phyloP scores from a whole-genome alignment of 2,888 invertebrate genomes.

The Miltochrista miniata region DNA sequence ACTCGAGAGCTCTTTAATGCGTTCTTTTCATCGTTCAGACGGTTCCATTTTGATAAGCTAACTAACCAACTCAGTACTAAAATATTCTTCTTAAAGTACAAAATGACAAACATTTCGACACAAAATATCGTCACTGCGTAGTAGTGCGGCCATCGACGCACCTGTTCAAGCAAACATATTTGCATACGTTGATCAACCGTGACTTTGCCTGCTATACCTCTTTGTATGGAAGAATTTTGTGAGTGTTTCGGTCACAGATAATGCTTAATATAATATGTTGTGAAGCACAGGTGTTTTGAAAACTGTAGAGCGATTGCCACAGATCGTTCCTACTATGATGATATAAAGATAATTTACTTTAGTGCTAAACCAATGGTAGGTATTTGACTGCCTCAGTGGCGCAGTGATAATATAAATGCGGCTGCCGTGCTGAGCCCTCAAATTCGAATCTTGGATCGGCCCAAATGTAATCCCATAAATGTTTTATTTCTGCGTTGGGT shows the following conservation, averaged over 20 bases:
- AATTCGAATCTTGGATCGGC: too few relatives aligned
- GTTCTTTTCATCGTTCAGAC: too few relatives aligned
- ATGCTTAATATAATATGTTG: background rate
- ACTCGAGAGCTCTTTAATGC: too few relatives aligned
- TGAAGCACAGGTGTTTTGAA: constrained; percentile 7
- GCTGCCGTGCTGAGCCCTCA: too few relatives aligned
- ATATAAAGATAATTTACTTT: background rate
- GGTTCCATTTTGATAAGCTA: too few relatives aligned
- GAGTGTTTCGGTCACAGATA: background rate
- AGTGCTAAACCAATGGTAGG: too few relatives aligned
- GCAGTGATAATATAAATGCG: too few relatives aligned
- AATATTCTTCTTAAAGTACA: background rate
- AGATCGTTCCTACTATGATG: background rate
- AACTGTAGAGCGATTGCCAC: background rate
- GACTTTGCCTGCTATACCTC: constrained; percentile 7
- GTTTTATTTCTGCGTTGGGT: too few relatives aligned
- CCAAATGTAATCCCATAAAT: too few relatives aligned
- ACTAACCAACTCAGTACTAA: too few relatives aligned
- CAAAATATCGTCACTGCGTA: background rate
- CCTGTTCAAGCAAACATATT: constrained; percentile 33
- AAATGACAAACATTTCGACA: constrained; percentile 11
- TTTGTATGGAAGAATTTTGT: constrained; percentile 1
- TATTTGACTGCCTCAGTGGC: too few relatives aligned
- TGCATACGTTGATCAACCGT: constrained; percentile 19
- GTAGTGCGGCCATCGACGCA: constrained; percentile 12